Base-by-base conservation (phyloP, 1,140 invertebrate species). In the Capitella teleta region DNA sequence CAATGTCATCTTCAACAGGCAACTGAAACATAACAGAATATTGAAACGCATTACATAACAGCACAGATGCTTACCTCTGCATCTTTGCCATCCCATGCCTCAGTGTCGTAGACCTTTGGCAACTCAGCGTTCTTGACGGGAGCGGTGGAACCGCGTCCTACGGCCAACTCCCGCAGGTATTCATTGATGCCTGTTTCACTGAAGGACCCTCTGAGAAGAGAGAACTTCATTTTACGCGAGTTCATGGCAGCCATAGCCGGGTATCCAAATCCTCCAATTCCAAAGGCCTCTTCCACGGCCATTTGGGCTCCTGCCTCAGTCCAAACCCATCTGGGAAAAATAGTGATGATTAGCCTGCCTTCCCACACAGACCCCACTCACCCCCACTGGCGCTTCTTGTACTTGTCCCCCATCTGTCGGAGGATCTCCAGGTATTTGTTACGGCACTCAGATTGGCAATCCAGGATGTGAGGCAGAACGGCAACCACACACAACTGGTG, bases 71-170 rank as follows among this genome's bases (percentile, higher is more conserved):
- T 52, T 63, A 78, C 67, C 70, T 87, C 82, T 10, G 85, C 92
- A 69, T 98, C 93, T 72, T 98, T 92, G 28, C 95, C 95, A 66
- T 99, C 94, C 95, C 95, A 99, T 0, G 86, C 70, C 42, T 87
- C 82, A 2, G 79, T 79, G 21, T 72, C 74, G 2, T 74, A 60
- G 28, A 97, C 80, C 55, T 81, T 77, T 12, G 92, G 93, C 62
- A 98, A 79, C 59, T 83, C 75, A 3, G 84, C 82, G 16, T 89
- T 89, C 63, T 81, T 84, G 1, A 99, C 78, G 2, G 92, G 86
- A 0, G 86, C 83, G 3, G 91, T 97, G 43, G 87, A 84, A 14
- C 93, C 91, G 57, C 88, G 82, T 16, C 95, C 95, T 69, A 87
- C 97, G 26, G 89, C 91, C 10, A 99, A 76, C 69, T 97, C 91